phyloP scores from a whole-genome alignment of 1,140 invertebrate species.

The Aplysia californica region DNA sequence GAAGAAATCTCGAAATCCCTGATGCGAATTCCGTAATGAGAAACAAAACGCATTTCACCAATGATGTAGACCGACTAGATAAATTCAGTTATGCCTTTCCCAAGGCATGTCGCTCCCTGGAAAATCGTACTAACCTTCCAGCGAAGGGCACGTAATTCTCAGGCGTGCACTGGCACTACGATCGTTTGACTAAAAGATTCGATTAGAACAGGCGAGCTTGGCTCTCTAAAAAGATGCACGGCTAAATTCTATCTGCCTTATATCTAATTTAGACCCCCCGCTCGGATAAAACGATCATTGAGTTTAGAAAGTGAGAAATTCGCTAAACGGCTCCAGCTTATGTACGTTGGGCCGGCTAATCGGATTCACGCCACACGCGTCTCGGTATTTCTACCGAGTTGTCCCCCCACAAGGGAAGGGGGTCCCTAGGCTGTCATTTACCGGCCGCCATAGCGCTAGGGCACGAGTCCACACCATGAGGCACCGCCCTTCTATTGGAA shows the following conservation, averaged over 20 bases:
- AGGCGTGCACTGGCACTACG: background rate
- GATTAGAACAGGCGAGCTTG: constrained; percentile 22
- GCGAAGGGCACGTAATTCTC: constrained; percentile 25
- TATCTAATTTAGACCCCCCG: constrained; percentile 37
- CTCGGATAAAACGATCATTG: constrained; percentile 34
- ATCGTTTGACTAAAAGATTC: constrained; percentile 29
- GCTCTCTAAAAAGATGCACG: constrained; percentile 26
- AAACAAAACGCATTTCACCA: constrained; percentile 8
- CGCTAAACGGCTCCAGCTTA: constrained; percentile 28
- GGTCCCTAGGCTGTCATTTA: no score
- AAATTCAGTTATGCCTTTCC: constrained; percentile 28
- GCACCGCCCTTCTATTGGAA: no score
- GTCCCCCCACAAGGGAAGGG: no score
- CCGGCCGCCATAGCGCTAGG: no score
- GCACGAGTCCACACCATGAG: no score
- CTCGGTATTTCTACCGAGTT: background rate
- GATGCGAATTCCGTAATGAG: no score
- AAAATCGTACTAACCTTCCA: constrained; percentile 24
- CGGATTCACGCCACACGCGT: constrained; percentile 5
- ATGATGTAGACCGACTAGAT: constrained; percentile 18
- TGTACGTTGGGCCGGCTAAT: constrained; percentile 29
- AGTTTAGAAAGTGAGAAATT: constrained; percentile 41
- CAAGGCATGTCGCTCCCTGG: constrained; percentile 18
- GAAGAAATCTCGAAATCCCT: no score
- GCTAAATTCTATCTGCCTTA: constrained; percentile 36